Conservation (phyloP, 2,888 invertebrate species). For the Neocrepidodera transversa region DNA sequence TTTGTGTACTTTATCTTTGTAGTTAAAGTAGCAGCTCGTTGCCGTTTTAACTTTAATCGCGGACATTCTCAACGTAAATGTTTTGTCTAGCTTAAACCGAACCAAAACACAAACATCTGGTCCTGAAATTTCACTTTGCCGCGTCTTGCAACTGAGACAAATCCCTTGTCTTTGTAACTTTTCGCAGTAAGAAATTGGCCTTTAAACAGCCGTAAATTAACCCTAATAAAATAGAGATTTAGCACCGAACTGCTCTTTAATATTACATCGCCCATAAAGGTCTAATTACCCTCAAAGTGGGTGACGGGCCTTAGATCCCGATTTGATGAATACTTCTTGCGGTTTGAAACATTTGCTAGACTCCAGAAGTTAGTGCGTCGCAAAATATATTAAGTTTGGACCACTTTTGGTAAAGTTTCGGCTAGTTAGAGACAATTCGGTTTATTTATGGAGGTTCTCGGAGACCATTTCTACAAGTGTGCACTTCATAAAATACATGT, state of each 20-base stretch:
- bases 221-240: slow-evolving; percentile 39
- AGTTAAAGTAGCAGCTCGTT: too few relatives aligned
- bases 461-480: neutral
- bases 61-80: too few relatives aligned
- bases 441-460: slow-evolving; percentile 10
- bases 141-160: slow-evolving; percentile 1
- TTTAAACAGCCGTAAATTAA: slow-evolving; percentile 36
- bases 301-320: slow-evolving; percentile 37
- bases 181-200: slow-evolving; percentile 18
- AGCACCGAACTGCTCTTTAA: slow-evolving; percentile 36
- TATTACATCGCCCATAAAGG: slow-evolving; percentile 37
- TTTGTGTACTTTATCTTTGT: too few relatives aligned
- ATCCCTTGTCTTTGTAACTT: slow-evolving; percentile 12
- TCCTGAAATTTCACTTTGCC: neutral
- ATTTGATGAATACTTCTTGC: slow-evolving; percentile 38
- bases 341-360: slow-evolving; percentile 22
- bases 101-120: too few relatives aligned
- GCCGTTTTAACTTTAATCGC: too few relatives aligned
- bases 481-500: neutral
- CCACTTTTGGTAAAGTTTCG: slow-evolving; percentile 7
- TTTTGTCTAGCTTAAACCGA: too few relatives aligned
- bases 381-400: slow-evolving; percentile 19
- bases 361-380: slow-evolving; percentile 19
- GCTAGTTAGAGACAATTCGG: slow-evolving; percentile 11
- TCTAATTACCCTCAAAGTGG: slow-evolving; percentile 36